phyloP scores from a whole-genome alignment of 2,888 invertebrate genomes.

The Villa cingulata region DNA sequence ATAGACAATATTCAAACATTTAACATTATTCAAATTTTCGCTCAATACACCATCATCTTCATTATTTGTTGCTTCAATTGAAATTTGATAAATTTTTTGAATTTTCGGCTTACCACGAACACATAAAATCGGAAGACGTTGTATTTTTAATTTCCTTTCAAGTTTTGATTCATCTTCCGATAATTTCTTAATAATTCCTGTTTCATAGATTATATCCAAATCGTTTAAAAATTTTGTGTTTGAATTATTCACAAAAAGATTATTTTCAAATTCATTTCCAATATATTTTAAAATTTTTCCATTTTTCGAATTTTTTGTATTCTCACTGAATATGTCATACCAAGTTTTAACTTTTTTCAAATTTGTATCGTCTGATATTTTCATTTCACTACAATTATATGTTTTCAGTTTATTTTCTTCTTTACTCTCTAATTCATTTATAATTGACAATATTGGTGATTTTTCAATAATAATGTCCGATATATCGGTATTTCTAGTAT shows the following conservation, averaged over 20 bases:
- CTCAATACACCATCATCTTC: neutral
- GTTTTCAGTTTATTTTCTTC: too few relatives aligned
- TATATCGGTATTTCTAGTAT: too few relatives aligned
- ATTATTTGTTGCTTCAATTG: neutral
- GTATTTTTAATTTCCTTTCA: neutral
- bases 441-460: too few relatives aligned
- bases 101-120: slow-evolving; percentile 1
- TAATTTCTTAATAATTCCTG: neutral
- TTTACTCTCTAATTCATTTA: too few relatives aligned
- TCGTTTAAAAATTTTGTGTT: too few relatives aligned
- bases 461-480: too few relatives aligned
- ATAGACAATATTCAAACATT: neutral
- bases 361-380: too few relatives aligned
- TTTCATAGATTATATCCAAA: neutral
- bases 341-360: too few relatives aligned
- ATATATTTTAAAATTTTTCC: neutral
- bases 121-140: neutral
- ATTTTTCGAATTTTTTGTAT: neutral
- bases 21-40: neutral
- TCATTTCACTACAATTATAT: too few relatives aligned
- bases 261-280: neutral
- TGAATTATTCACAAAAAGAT: too few relatives aligned
- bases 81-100: slow-evolving; percentile 1
- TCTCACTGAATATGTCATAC: too few relatives aligned
- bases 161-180: neutral